A percentile compares a stretch with the other conserved stretches of the same genome.
phyloP scores from a whole-genome alignment of 1,140 invertebrate species.

The Amphibalanus amphitrite region DNA sequence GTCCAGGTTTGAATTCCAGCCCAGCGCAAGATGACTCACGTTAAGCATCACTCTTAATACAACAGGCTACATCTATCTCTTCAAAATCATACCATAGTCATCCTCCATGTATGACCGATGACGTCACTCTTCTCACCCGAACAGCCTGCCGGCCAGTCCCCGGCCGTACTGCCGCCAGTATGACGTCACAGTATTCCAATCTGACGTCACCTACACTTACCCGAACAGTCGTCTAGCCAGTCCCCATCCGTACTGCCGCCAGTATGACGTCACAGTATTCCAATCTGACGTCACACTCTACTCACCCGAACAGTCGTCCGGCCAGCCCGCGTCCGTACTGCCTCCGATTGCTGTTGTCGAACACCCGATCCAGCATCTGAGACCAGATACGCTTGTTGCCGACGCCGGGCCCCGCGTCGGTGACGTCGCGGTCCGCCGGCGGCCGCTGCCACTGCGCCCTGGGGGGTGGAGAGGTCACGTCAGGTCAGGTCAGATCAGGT shows the following conservation, averaged over 20 bases:
- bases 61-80: too few relatives aligned
- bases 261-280: background rate
- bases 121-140: too few relatives aligned
- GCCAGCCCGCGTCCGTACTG: slow-evolving; percentile 70
- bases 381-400: slow-evolving; percentile 39
- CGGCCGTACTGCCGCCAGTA: too few relatives aligned
- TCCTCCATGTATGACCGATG: too few relatives aligned
- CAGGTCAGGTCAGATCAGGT: background rate
- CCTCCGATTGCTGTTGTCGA: slow-evolving; percentile 61
- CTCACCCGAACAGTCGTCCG: slow-evolving; percentile 52
- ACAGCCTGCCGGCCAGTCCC: too few relatives aligned
- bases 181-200: background rate
- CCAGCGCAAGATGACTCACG: too few relatives aligned
- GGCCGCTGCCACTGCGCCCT: slow-evolving; percentile 20
- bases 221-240: too few relatives aligned
- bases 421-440: slow-evolving; percentile 20
- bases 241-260: too few relatives aligned
- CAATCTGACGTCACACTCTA: background rate
- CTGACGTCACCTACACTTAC: too few relatives aligned
- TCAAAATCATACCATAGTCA: too few relatives aligned
- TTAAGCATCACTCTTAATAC: too few relatives aligned
- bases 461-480: slow-evolving; percentile 12
- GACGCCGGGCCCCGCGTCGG: slow-evolving; percentile 20
- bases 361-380: slow-evolving; percentile 44
- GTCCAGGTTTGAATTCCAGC: too few relatives aligned